These are phyloP conservation scores for Hartigia nigra DNA, from an alignment of 2,888 invertebrate genomes.

Conservation along the genomic window DNA sequence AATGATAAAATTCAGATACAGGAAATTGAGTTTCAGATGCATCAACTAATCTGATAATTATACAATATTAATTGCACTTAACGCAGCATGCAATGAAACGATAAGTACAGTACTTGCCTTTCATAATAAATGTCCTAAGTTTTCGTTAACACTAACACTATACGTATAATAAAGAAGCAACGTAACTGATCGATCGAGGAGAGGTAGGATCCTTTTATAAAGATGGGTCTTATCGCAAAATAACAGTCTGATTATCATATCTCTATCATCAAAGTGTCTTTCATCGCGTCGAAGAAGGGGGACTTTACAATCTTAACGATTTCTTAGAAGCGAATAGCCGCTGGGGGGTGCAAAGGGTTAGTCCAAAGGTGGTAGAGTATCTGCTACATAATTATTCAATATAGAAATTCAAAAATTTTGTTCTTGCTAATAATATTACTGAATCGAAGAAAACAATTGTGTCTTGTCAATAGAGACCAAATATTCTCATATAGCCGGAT, in stretches of 20 bases:
- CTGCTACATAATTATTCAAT: too few species aligned
- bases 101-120: conserved; percentile 23
- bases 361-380: too few species aligned
- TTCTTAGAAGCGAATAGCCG: background rate
- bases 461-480: too few species aligned
- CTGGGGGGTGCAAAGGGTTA: too few species aligned
- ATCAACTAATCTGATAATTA: background rate
- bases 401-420: too few species aligned
- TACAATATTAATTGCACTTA: background rate
- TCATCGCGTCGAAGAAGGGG: conserved; percentile 8
- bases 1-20: too few species aligned
- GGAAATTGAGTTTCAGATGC: too few species aligned
- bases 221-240: conserved; percentile 39
- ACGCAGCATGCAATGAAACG: too few species aligned
- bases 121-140: conserved; percentile 21
- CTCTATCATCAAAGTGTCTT: conserved; percentile 23
- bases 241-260: conserved; percentile 39
- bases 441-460: too few species aligned
- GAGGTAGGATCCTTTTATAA: conserved; percentile 37
- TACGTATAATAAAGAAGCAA: conserved; percentile 14
- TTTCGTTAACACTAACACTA: conserved; percentile 12
- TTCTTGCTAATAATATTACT: too few species aligned
- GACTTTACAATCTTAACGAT: background rate
- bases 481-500: too few species aligned
- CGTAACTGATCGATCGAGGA: conserved; percentile 23